phyloP scores from a whole-genome alignment of 2,888 invertebrate species.

The Beris morrisii region DNA sequence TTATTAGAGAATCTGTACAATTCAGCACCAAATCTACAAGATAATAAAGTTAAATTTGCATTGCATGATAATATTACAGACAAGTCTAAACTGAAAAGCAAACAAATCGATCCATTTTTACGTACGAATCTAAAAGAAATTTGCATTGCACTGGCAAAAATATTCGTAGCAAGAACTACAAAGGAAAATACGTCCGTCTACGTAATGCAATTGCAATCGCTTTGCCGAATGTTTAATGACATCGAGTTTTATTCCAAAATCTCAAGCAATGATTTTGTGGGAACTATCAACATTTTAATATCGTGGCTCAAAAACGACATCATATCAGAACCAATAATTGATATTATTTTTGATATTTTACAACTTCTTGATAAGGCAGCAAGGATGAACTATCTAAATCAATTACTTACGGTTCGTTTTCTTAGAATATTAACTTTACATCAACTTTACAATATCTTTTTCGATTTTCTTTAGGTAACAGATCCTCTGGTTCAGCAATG shows the following conservation, averaged over 20 bases:
- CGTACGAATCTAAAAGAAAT: constrained; percentile 44
- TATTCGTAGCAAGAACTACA: constrained; percentile 62
- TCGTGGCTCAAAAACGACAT: constrained; percentile 59
- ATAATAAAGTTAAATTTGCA: constrained; percentile 61
- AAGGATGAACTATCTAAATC: constrained; percentile 60
- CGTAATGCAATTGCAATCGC: constrained; percentile 58
- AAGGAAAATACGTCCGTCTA: constrained; percentile 57
- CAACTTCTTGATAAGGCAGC: constrained; percentile 60
- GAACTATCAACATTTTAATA: constrained; percentile 46
- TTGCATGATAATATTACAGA: constrained; percentile 45
- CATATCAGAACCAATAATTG: constrained; percentile 61
- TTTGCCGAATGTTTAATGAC: constrained; percentile 63
- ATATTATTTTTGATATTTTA: constrained; percentile 66
- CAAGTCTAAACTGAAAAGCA: not conserved
- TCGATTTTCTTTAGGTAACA: constrained; percentile 43
- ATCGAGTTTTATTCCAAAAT: constrained; percentile 58
- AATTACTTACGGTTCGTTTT: constrained; percentile 61
- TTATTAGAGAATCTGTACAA: constrained; percentile 52
- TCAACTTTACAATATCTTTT: constrained; percentile 18
- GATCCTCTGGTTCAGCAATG: constrained; percentile 48
- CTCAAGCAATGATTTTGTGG: constrained; percentile 47
- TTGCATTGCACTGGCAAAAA: constrained; percentile 47
- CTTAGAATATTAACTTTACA: constrained; percentile 6
- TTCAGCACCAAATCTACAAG: constrained; percentile 54
- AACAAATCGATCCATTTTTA: constrained; percentile 4